Evolutionary conservation across 1,140 invertebrate species (phyloP).

Genomic region (Zeugodacus cucurbitae): DNA sequence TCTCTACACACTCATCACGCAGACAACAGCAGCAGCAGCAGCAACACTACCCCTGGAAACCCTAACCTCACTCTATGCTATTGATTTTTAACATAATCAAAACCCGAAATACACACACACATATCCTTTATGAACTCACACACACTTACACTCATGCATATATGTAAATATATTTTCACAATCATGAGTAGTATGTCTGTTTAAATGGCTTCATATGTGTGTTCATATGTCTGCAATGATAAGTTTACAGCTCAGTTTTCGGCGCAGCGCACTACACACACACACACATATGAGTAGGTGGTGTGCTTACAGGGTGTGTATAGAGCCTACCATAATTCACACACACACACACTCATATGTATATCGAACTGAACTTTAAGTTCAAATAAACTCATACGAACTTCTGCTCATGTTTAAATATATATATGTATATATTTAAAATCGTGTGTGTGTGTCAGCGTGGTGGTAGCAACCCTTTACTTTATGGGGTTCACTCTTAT

Average conservation of each 20-base stretch:
- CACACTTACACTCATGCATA: not conserved
- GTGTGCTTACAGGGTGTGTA: not conserved
- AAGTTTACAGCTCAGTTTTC: slow-evolving; percentile 11
- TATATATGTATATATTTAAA: not conserved
- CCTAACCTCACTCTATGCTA: slow-evolving; percentile 57
- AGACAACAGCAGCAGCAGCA: no score
- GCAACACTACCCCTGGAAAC: slow-evolving; percentile 36
- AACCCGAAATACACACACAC: slow-evolving; percentile 52
- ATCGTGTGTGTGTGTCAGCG: not conserved
- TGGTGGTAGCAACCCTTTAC: slow-evolving; percentile 13
- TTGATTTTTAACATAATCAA: slow-evolving; percentile 67
- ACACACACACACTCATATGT: not conserved
- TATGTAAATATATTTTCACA: not conserved
- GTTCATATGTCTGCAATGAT: not conserved
- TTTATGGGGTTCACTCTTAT: not conserved
- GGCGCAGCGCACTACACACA: not conserved
- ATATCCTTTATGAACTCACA: not conserved
- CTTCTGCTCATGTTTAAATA: not conserved
- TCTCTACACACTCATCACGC: slow-evolving; percentile 48
- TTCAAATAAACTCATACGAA: not conserved
- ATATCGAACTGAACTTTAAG: not conserved
- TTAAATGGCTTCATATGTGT: not conserved
- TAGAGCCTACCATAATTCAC: not conserved
- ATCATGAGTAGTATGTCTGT: not conserved
- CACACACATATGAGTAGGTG: not conserved